These are phyloP conservation scores for Melanotus villosus DNA, from an alignment of 2,888 invertebrate genomes.

Conservation along the genomic window DNA sequence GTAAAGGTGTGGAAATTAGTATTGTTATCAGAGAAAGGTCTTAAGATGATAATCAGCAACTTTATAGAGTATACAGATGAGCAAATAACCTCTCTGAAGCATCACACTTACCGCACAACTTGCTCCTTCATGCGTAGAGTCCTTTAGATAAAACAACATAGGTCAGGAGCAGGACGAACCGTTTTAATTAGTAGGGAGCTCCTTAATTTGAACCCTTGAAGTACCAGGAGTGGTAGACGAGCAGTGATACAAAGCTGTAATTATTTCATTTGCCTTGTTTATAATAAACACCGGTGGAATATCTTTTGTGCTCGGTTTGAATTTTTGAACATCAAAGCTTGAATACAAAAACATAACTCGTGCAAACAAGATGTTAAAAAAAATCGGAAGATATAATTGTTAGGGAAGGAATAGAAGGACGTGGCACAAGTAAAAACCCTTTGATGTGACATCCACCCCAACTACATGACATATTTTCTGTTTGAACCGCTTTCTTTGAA, in stretches of 20 bases:
- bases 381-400: conserved; percentile 15
- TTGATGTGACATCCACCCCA: conserved; percentile 27
- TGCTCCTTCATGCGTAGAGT: conserved; percentile 10
- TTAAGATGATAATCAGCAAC: not conserved
- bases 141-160: conserved; percentile 12
- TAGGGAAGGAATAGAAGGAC: not conserved
- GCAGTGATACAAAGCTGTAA: conserved; percentile 8
- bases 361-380: not conserved
- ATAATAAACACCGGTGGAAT: not conserved
- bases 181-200: conserved; percentile 18
- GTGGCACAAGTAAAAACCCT: conserved; percentile 20
- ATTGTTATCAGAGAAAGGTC: too few species aligned
- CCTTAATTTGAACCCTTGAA: conserved; percentile 4
- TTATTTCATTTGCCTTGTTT: conserved; percentile 16
- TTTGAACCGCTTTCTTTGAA: conserved; percentile 39
- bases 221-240: conserved; percentile 9
- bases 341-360: not conserved
- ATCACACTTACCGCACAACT: not conserved
- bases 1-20: too few species aligned
- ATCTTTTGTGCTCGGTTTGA: not conserved
- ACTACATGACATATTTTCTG: conserved; percentile 34
- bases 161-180: conserved; percentile 23
- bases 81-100: conserved; percentile 2
- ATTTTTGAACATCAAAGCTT: not conserved
- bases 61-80: not conserved